These are phyloP conservation scores for Pogonomyrmex barbatus DNA, from an alignment of 1,140 invertebrate genomes.

Conservation along the genomic window DNA sequence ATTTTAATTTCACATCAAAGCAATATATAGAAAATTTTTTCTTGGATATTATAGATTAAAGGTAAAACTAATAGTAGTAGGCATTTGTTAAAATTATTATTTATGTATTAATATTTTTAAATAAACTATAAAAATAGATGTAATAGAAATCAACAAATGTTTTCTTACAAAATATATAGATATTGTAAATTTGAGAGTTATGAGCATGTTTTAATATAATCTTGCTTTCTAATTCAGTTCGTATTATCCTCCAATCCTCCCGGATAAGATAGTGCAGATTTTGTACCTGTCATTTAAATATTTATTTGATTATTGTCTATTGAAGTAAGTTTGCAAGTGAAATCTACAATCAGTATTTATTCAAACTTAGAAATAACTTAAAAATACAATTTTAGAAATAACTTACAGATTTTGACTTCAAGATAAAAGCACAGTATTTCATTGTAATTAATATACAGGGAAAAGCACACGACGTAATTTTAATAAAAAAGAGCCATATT, in stretches of 20 bases:
- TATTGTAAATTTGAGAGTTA: not conserved
- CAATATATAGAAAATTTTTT: not conserved
- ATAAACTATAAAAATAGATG: not conserved
- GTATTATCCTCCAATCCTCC: conserved; percentile 33
- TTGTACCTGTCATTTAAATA: conserved; percentile 19
- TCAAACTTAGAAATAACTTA: not conserved
- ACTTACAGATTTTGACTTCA: conserved; percentile 26
- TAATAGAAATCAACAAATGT: not conserved
- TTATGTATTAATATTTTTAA: not conserved
- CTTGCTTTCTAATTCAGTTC: conserved; percentile 25
- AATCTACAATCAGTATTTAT: not conserved
- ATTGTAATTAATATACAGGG: not conserved
- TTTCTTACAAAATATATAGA: conserved; percentile 7
- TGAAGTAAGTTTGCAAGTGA: not conserved
- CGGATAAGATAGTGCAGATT: conserved; percentile 3
- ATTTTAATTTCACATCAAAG: not conserved
- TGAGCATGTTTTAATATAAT: conserved; percentile 30
- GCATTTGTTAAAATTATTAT: not conserved
- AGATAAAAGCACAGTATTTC: not conserved
- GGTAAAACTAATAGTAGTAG: not conserved
- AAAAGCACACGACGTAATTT: not conserved
- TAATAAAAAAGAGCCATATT: not conserved
- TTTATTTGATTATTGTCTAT: not conserved
- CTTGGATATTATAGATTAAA: not conserved
- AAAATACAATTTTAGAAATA: not conserved